phyloP scores from a whole-genome alignment of 2,797 vertebrate species.

The Poecilia wingei region DNA sequence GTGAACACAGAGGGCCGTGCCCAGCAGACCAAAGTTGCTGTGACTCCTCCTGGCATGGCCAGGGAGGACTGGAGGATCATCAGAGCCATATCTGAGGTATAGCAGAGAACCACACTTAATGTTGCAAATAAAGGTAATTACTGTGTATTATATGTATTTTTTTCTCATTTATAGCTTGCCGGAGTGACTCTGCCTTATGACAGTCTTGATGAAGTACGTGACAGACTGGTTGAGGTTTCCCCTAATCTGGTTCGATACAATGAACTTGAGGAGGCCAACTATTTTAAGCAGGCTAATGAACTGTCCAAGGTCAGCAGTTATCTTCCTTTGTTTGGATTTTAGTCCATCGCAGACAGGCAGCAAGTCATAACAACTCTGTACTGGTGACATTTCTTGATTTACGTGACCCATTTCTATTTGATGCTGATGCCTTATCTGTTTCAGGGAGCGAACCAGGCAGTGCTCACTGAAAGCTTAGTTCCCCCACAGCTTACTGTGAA shows the following conservation, averaged over 20 bases:
- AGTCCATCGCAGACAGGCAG: background rate
- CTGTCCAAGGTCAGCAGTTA: constrained; percentile 84
- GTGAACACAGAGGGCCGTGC: constrained; percentile 91
- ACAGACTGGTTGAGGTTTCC: constrained; percentile 87
- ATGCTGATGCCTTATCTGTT: constrained; percentile 42
- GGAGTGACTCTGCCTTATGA: constrained; percentile 88
- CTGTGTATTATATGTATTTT: background rate
- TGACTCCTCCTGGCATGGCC: constrained; percentile 88
- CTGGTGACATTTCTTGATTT: constrained; percentile 16
- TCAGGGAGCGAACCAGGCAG: constrained; percentile 85
- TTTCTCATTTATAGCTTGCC: constrained; percentile 77
- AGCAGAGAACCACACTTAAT: background rate
- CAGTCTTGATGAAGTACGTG: constrained; percentile 84
- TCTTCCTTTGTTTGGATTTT: constrained; percentile 21
- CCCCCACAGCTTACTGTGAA: constrained; percentile 89
- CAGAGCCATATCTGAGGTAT: constrained; percentile 90
- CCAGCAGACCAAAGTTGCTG: constrained; percentile 88
- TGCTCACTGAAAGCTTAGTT: constrained; percentile 85
- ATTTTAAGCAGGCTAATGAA: constrained; percentile 89
- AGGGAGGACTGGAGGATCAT: constrained; percentile 94
- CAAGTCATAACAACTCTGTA: constrained; percentile 14
- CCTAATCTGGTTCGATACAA: constrained; percentile 91
- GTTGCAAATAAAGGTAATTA: constrained; percentile 8
- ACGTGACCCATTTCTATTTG: constrained; percentile 10
- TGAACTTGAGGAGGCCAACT: constrained; percentile 89